phyloP scores from a whole-genome alignment of 92 coral and sea anemone species.

The Epizoanthus ramosus region DNA sequence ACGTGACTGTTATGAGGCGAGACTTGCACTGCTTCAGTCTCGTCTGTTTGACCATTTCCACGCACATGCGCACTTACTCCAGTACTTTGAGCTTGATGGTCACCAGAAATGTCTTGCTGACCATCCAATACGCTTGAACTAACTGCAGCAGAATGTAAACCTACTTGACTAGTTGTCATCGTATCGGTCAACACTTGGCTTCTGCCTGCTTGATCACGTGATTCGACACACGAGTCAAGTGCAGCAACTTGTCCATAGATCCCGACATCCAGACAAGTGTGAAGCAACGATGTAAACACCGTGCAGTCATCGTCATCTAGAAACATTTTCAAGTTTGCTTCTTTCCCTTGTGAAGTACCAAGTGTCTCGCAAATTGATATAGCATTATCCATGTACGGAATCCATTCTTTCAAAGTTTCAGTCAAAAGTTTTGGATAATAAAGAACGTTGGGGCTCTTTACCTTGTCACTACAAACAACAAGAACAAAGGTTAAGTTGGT shows the following conservation, averaged over 20 bases:
- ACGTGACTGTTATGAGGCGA: background rate
- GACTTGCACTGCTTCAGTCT: background rate
- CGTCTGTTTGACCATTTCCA: background rate
- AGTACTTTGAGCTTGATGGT: background rate
- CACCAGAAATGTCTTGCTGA: background rate
- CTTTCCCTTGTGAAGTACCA: conserved; percentile 13
- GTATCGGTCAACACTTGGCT: background rate
- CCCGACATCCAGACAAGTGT: conserved; percentile 79
- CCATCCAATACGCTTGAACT: background rate
- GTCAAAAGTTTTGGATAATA: conserved; percentile 49
- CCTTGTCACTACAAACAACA: conserved; percentile 66
- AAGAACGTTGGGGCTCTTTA: conserved; percentile 53
- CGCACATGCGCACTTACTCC: background rate
- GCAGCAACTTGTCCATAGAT: conserved; percentile 41
- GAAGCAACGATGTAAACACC: conserved; percentile 53
- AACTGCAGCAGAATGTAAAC: background rate
- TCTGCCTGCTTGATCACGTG: background rate
- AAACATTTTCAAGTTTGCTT: conserved; percentile 38
- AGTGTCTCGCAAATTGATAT: conserved; percentile 28
- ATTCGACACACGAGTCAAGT: background rate
- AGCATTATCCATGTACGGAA: conserved; percentile 35
- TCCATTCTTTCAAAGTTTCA: conserved; percentile 44
- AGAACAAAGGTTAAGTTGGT: background rate
- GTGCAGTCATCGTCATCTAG: conserved; percentile 44
- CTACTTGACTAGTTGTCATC: background rate